Percentiles rank a stretch among this genome's conserved stretches.
Evolutionary conservation across 53 echinoderm and acorn worm genomes (phyloP).

Genomic region (Echinarachnius parma): DNA sequence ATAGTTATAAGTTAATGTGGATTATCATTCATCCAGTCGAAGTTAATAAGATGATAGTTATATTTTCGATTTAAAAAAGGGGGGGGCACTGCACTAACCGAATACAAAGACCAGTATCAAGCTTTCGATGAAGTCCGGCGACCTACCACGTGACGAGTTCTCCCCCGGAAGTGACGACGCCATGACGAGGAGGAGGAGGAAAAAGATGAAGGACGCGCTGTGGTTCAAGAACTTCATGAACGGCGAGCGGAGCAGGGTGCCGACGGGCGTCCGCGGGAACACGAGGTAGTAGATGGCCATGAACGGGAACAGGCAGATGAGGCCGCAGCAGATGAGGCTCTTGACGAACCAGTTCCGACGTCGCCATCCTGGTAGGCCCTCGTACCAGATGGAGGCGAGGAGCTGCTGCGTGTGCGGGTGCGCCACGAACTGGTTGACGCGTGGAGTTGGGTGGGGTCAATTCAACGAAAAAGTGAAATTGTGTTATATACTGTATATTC

Average conservation of each 20-base stretch:
- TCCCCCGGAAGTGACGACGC: slow-evolving; percentile 51
- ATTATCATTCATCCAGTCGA: too few species aligned
- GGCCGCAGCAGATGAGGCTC: slow-evolving; percentile 67
- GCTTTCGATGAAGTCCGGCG: slow-evolving; percentile 56
- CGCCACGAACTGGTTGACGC: slow-evolving; percentile 69
- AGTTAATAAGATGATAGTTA: too few species aligned
- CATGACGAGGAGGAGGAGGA: slow-evolving; percentile 77
- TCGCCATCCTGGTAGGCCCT: slow-evolving; percentile 92
- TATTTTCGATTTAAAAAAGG: too few species aligned
- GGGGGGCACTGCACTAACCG: too few species aligned
- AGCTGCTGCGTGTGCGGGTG: slow-evolving; percentile 95
- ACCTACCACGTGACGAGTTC: slow-evolving; percentile 47
- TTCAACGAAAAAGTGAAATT: too few species aligned
- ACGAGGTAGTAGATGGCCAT: slow-evolving; percentile 88
- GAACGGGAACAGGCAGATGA: slow-evolving; percentile 76
- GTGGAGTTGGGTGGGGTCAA: background rate
- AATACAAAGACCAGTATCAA: slow-evolving; percentile 76
- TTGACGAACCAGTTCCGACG: slow-evolving; percentile 77
- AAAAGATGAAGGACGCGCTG: slow-evolving; percentile 89
- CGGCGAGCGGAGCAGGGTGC: slow-evolving; percentile 81
- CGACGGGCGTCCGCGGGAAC: slow-evolving; percentile 72
- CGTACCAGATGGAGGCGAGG: slow-evolving; percentile 96
- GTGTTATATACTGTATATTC: too few species aligned
- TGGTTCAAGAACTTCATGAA: slow-evolving; percentile 99
- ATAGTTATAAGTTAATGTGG: too few species aligned